Evolutionary conservation across 2,113 vertebrate genomes (phyloP).

Genomic region (Agelaius phoeniceus): DNA sequence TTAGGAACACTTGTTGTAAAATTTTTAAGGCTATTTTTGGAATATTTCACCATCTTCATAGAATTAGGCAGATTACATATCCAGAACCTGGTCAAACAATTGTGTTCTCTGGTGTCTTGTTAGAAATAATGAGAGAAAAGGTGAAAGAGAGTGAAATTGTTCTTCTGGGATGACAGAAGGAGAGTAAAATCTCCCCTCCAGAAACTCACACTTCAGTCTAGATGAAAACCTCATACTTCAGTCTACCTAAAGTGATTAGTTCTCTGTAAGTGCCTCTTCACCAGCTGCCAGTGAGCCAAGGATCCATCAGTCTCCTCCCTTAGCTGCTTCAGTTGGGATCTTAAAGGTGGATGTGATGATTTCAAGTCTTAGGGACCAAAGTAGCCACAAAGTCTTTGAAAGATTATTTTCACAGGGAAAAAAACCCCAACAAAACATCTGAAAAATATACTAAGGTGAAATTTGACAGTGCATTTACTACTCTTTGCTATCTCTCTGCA

Average conservation of each 20-base stretch:
- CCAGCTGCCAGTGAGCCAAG: neutral
- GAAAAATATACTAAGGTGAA: neutral
- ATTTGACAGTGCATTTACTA: neutral
- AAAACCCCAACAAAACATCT: fast-evolving
- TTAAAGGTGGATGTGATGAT: neutral
- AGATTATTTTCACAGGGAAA: neutral
- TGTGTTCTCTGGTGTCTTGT: neutral
- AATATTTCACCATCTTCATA: neutral
- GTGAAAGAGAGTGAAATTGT: neutral
- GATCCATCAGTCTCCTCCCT: neutral
- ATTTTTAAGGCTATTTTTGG: neutral
- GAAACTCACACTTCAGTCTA: neutral
- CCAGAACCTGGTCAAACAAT: neutral
- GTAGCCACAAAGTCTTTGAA: neutral
- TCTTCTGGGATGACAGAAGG: neutral
- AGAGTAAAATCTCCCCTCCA: neutral
- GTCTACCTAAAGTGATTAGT: neutral
- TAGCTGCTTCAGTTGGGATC: neutral
- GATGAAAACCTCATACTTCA: neutral
- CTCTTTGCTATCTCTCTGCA: neutral
- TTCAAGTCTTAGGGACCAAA: neutral
- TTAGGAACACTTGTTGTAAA: neutral
- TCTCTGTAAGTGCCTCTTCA: neutral
- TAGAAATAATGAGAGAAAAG: neutral
- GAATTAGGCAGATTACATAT: neutral